Evolutionary conservation across 2,113 vertebrate species (phyloP).

Genomic region (Marmota flaviventris): DNA sequence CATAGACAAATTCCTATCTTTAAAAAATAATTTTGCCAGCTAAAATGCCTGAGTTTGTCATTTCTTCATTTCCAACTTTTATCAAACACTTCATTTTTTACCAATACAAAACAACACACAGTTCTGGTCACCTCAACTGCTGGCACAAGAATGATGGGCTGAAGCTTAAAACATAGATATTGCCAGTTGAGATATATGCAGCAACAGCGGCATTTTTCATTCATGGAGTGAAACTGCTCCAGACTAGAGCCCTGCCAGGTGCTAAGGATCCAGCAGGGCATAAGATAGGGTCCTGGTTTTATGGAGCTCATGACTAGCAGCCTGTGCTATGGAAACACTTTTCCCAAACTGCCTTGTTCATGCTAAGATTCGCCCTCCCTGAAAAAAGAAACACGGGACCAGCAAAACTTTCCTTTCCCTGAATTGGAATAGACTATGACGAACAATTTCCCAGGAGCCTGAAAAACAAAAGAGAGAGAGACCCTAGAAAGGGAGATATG

Average conservation of each 20-base stretch:
- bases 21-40: not conserved
- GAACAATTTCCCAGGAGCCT: not conserved
- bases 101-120: not conserved
- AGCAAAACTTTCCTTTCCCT: not conserved
- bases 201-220: not conserved
- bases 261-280: not conserved
- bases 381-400: not conserved
- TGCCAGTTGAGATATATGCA: not conserved
- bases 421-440: not conserved
- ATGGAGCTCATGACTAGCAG: not conserved
- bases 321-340: not conserved
- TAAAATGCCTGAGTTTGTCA: not conserved
- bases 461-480: not conserved
- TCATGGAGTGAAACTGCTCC: fast-evolving
- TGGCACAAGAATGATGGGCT: not conserved
- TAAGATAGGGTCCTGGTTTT: not conserved
- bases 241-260: not conserved
- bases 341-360: not conserved
- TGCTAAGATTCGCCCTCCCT: not conserved
- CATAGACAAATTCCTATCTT: not conserved
- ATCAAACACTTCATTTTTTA: not conserved
- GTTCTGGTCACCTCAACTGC: not conserved
- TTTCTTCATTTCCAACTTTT: not conserved
- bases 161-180: not conserved
- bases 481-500: not conserved